Percentiles rank a stretch among this genome's conserved stretches.
Conservation (phyloP, 2,113 vertebrate genomes). For the Gnathonemus echidnorhynchus region DNA sequence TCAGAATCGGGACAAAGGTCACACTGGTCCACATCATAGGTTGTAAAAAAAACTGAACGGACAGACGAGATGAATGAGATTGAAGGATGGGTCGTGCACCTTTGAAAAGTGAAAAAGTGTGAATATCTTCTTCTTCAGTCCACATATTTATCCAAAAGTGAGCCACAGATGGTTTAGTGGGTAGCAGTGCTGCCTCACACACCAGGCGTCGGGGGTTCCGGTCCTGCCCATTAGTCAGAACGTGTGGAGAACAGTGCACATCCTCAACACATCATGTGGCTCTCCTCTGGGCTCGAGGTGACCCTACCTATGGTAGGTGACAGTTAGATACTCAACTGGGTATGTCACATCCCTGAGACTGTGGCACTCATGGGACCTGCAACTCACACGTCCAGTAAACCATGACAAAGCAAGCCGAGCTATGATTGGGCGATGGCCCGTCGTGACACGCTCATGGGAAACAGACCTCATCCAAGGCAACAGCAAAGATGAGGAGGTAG, state of each 20-base stretch:
- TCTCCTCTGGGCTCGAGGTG: background rate
- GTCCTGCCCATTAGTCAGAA: background rate
- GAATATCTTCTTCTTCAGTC: background rate
- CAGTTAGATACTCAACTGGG: background rate
- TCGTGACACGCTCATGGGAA: background rate
- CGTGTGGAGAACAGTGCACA: background rate
- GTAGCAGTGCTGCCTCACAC: background rate
- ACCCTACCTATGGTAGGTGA: background rate
- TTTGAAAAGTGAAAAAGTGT: background rate
- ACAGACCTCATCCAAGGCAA: background rate
- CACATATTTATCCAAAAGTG: background rate
- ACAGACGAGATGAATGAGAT: background rate
- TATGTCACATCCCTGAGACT: background rate
- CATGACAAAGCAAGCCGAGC: background rate
- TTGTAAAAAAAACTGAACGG: background rate
- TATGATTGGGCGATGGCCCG: background rate
- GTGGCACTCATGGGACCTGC: background rate
- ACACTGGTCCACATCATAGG: background rate
- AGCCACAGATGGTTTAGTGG: background rate
- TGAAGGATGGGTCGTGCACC: background rate
- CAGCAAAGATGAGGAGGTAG: background rate
- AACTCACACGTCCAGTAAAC: background rate
- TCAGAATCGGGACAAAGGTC: background rate
- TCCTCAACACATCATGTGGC: background rate
- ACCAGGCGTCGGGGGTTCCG: background rate